These are phyloP conservation scores for Spicauda simplicius DNA, from an alignment of 2,888 invertebrate genomes.

Conservation along the genomic window DNA sequence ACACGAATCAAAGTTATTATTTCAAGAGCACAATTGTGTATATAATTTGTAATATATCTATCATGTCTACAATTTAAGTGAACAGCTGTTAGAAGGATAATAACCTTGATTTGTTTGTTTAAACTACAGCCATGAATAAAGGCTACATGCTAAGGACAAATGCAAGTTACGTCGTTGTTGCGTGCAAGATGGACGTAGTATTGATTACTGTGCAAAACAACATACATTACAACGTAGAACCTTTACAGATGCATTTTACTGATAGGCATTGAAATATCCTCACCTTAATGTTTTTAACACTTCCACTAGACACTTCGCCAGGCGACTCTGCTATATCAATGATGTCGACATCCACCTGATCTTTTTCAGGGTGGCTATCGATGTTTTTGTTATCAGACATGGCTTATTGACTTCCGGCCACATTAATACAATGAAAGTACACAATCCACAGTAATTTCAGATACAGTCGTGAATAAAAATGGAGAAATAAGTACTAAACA, in stretches of 20 bases:
- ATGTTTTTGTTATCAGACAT: constrained; percentile 79
- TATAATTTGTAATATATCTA: too few species aligned
- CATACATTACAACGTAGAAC: neutral
- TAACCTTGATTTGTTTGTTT: neutral
- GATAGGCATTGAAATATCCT: constrained; percentile 8
- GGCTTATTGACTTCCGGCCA: constrained; percentile 62
- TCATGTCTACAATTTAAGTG: too few species aligned
- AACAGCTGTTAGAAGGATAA: too few species aligned
- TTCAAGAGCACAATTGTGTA: neutral
- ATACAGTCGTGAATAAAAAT: constrained; percentile 33
- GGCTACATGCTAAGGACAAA: neutral
- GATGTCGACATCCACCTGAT: constrained; percentile 61
- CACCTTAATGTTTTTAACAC: constrained; percentile 72
- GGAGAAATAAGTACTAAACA: constrained; percentile 33
- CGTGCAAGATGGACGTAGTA: constrained; percentile 31
- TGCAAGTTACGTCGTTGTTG: constrained; percentile 17
- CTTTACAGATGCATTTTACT: neutral
- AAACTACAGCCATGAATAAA: too few species aligned
- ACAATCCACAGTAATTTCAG: constrained; percentile 33
- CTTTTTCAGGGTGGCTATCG: constrained; percentile 65
- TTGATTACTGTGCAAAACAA: constrained; percentile 1
- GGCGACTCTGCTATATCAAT: constrained; percentile 66
- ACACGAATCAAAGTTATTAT: neutral
- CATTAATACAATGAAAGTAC: constrained; percentile 59
- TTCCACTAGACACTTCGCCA: constrained; percentile 69